Base-by-base conservation (phyloP, 2,113 vertebrate genomes). In the Tenebrosternarchus preto region DNA sequence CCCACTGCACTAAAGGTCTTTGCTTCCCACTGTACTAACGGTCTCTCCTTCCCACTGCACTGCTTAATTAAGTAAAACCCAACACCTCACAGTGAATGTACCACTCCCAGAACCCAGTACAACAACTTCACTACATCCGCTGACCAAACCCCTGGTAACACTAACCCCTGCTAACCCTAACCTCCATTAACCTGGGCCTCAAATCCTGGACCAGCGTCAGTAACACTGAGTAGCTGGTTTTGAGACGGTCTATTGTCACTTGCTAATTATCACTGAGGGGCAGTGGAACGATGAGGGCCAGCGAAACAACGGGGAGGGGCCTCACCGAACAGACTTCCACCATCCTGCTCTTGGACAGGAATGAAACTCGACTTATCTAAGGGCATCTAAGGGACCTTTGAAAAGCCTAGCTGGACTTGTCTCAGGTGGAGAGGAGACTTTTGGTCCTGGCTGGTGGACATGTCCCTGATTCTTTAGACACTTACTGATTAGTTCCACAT, bases 41-140 rank as follows among this genome's bases (percentile, higher is more conserved):
- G n/a, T n/a, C n/a, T n/a, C n/a, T n/a, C n/a, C n/a, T n/a, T n/a
- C 39, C 83, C 81, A 77, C 79, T 84, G 80, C 74, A 71, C 84
- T 55, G 56, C 82, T 76, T 82, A 84, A 88, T 90, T 88, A 90
- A 87, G 77, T 88, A 86, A 84, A 91, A 88, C 82, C 78, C 80
- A 88, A 90, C 87, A 87, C 88, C 85, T 20, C 43, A 31, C 46
- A 5, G 8, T 24, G 6, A 59, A 5, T 9, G n/a, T 22, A 22
- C 56, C 20, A 0, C 56, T 22, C 56, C 70, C 8, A 70, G 39
- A 70, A 57, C 59, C 11, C 19, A 63, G 2, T 33, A 25, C 60
- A 36, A 63, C 55, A 19, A 39, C 20, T 11, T 77, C 69, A 83
- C 73, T 39, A 71, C 80, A 82, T 33, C 36, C n/a, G 25, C 24